Evolutionary conservation across 2,113 vertebrate species (phyloP), one percentile per base, ranked within the genome.

Genomic region (Clarias gariepinus): DNA sequence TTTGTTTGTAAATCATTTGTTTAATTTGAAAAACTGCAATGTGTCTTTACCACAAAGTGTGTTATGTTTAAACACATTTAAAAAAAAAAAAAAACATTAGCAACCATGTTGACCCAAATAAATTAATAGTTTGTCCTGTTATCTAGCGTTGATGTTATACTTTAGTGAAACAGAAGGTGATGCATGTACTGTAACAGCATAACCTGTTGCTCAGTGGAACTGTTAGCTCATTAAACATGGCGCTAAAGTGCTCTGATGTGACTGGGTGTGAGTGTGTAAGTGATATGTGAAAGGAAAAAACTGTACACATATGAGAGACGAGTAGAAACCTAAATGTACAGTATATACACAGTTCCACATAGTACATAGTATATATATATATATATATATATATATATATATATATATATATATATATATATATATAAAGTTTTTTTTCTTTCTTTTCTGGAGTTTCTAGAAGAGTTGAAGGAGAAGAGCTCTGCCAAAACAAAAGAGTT

Each of bases 401-500:
- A 41, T 41, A 41, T 41, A 41, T 41, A 41, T 41, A 41, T 41
- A 41, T 41, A 41, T 41, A 41, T 41, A 41, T 41, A 41, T 41
- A 41, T 41, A 41, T 41, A 3, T 63, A n/a, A n/a, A n/a, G 4
- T 19, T 63, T 21, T 30, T 68, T 73, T 21, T 21, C 25, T 25
- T 23, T 47, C 52, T n/a, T 28, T 30, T 25, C 4, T 52, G 1
- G 41, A 76, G 52, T 58, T 79, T 79, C 6, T 58, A 5, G 77
- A 60, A 60, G 58, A 52, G n/a, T 52, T 30, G 69, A 87, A 63
- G 64, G 66, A 77, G 71, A 83, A 86, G 58, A 15, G 36, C 63
- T 47, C 69, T 61, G 36, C 79, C 84, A 85, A 86, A 57, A 60
- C 52, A 66, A 85, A 77, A 68, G 36, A 57, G 53, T 73, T 4